Percentiles rank a stretch among this genome's conserved stretches.
phyloP scores from a whole-genome alignment of 2,888 invertebrate genomes.

The Platycheirus rosarum region DNA sequence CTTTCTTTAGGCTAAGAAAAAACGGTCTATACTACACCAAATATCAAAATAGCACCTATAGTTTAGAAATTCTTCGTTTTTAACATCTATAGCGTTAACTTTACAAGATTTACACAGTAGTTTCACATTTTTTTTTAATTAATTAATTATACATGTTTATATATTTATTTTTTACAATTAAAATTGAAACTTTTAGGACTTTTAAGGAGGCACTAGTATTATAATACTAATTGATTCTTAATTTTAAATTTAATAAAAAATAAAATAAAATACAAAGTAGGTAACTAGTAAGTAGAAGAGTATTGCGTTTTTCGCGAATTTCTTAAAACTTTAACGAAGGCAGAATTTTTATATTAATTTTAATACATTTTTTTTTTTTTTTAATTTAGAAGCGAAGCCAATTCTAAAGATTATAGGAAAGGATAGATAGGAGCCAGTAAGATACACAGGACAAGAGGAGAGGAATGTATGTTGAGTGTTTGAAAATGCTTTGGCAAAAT shows the following conservation, averaged over 20 bases:
- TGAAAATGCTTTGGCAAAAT: slow-evolving; percentile 74
- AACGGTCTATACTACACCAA: slow-evolving; percentile 64
- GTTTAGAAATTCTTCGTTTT: slow-evolving; percentile 56
- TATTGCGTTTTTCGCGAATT: slow-evolving; percentile 52
- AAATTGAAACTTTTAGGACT: slow-evolving; percentile 56
- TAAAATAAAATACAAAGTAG: slow-evolving; percentile 59
- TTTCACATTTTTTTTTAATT: slow-evolving; percentile 20
- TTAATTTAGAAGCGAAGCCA: slow-evolving; percentile 51
- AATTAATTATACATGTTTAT: too few species aligned
- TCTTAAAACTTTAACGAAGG: slow-evolving; percentile 68
- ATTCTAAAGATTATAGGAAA: slow-evolving; percentile 49
- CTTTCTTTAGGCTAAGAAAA: slow-evolving; percentile 62
- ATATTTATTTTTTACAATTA: slow-evolving; percentile 42
- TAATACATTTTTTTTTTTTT: slow-evolving; percentile 11
- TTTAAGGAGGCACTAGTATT: slow-evolving; percentile 62
- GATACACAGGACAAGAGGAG: slow-evolving; percentile 28
- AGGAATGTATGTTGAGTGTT: slow-evolving; percentile 47
- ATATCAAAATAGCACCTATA: slow-evolving; percentile 71
- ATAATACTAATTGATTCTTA: slow-evolving; percentile 71
- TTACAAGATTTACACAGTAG: slow-evolving; percentile 53
- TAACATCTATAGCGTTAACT: slow-evolving; percentile 33
- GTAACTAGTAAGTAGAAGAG: slow-evolving; percentile 69
- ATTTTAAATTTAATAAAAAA: too few species aligned
- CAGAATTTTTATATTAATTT: slow-evolving; percentile 49
- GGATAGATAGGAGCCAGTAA: slow-evolving; percentile 21